These are phyloP conservation scores for Diplazon laetatorius DNA, from an alignment of 2,888 invertebrate genomes.

Conservation along the genomic window DNA sequence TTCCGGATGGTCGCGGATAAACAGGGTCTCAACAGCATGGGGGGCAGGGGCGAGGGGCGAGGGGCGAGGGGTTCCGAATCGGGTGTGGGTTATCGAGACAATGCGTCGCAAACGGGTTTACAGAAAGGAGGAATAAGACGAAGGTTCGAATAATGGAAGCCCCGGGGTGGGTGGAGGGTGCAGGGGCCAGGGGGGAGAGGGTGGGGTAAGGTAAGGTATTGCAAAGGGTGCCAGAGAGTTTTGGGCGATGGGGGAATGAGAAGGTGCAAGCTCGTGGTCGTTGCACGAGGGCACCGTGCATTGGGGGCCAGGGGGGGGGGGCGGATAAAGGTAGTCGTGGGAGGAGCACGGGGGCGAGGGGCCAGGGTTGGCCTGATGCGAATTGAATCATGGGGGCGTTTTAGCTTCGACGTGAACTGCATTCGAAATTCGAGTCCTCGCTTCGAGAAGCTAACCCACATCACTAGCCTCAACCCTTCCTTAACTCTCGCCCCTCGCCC, in stretches of 20 bases:
- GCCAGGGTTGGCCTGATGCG: conserved; percentile 75
- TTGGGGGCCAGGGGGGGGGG: neutral
- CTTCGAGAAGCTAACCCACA: conserved; percentile 60
- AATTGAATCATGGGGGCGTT: conserved; percentile 82
- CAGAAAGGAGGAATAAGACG: conserved; percentile 44
- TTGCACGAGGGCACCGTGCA: neutral
- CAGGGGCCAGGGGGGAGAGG: no score
- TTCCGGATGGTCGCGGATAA: conserved; percentile 11
- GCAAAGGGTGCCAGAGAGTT: conserved; percentile 43
- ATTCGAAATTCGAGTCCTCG: conserved; percentile 76
- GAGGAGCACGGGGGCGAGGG: conserved; percentile 42
- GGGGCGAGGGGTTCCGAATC: neutral
- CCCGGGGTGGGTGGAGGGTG: no score
- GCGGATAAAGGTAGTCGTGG: neutral
- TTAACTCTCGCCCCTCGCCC: conserved; percentile 14
- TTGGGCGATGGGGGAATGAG: conserved; percentile 15
- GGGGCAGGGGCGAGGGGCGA: no score
- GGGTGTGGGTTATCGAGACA: conserved; percentile 21
- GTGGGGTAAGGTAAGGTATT: no score
- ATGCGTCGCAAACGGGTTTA: conserved; percentile 1
- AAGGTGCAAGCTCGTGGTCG: conserved; percentile 16
- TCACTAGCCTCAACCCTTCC: conserved; percentile 35
- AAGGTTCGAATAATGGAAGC: conserved; percentile 23
- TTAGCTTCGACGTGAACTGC: conserved; percentile 80
- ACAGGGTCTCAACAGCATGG: no score